These are phyloP conservation scores for Xenentodon cancila DNA, from an alignment of 2,797 vertebrate genomes.

Conservation along the genomic window DNA sequence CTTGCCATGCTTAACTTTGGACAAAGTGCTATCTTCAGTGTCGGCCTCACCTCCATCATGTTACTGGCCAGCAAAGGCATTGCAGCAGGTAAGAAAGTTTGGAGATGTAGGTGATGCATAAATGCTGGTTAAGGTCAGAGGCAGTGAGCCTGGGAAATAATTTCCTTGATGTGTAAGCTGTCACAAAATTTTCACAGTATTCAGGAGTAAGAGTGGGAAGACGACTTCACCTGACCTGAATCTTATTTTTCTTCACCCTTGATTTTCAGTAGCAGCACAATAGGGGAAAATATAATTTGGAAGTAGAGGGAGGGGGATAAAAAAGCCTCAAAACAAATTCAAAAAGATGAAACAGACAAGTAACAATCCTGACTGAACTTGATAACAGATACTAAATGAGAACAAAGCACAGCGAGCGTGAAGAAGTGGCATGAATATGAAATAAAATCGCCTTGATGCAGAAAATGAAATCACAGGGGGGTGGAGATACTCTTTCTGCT, in stretches of 20 bases:
- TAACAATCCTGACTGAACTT: constrained; percentile 50
- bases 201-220: constrained; percentile 7
- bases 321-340: constrained; percentile 43
- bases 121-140: background rate
- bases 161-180: background rate
- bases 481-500: constrained; percentile 53
- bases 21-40: constrained; percentile 93
- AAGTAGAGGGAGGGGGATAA: constrained; percentile 18
- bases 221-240: constrained; percentile 2
- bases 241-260: constrained; percentile 14
- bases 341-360: constrained; percentile 41
- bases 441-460: constrained; percentile 60
- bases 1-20: constrained; percentile 97
- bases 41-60: constrained; percentile 94
- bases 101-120: background rate
- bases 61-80: constrained; percentile 95
- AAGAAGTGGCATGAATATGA: constrained; percentile 59
- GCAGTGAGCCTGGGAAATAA: background rate
- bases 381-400: constrained; percentile 56
- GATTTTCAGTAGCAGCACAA: constrained; percentile 26
- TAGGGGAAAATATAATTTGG: constrained; percentile 13
- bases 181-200: background rate
- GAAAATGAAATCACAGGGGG: constrained; percentile 64
- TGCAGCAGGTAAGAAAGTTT: constrained; percentile 84
- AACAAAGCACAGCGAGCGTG: constrained; percentile 63